Percentiles rank a stretch among this genome's conserved stretches.
Evolutionary conservation across 2,888 invertebrate species (phyloP).

Genomic region (Plebejus melissa): DNA sequence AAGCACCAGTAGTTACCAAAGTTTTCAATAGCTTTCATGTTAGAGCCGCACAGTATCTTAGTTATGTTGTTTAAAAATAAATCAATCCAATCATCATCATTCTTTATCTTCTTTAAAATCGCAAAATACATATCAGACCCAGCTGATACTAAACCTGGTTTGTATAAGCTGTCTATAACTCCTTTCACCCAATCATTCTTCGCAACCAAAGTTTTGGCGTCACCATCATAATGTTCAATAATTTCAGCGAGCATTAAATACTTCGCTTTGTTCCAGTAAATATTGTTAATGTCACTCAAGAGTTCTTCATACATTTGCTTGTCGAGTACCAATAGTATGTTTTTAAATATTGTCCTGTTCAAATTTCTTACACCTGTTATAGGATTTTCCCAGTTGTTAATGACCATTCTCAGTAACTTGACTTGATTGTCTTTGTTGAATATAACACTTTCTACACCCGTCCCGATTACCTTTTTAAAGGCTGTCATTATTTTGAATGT

Average conservation of each 20-base stretch:
- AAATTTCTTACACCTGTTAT: constrained; percentile 76
- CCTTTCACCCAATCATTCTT: constrained; percentile 55
- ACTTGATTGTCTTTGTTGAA: constrained; percentile 52
- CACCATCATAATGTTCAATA: constrained; percentile 48
- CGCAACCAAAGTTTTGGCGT: constrained; percentile 39
- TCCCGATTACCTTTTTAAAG: constrained; percentile 60
- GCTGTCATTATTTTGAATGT: constrained; percentile 71
- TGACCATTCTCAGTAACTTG: constrained; percentile 68
- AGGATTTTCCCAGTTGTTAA: constrained; percentile 82
- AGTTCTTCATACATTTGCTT: constrained; percentile 45
- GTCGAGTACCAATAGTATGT: constrained; percentile 48
- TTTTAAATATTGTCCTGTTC: constrained; percentile 71
- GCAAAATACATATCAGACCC: constrained; percentile 80
- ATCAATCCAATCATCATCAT: constrained; percentile 63
- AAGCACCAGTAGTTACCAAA: constrained; percentile 74
- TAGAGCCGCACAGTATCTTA: constrained; percentile 47
- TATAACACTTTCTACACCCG: constrained; percentile 49
- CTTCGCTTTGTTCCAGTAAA: constrained; percentile 81
- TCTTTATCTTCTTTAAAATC: constrained; percentile 60
- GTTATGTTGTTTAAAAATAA: constrained; percentile 56
- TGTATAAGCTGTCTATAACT: constrained; percentile 61
- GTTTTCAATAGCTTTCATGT: constrained; percentile 59
- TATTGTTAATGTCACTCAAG: constrained; percentile 56
- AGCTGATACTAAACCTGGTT: constrained; percentile 77
- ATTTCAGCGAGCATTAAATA: constrained; percentile 78